Conservation (phyloP, 2,797 vertebrate genomes). For the Spinus pinus region DNA sequence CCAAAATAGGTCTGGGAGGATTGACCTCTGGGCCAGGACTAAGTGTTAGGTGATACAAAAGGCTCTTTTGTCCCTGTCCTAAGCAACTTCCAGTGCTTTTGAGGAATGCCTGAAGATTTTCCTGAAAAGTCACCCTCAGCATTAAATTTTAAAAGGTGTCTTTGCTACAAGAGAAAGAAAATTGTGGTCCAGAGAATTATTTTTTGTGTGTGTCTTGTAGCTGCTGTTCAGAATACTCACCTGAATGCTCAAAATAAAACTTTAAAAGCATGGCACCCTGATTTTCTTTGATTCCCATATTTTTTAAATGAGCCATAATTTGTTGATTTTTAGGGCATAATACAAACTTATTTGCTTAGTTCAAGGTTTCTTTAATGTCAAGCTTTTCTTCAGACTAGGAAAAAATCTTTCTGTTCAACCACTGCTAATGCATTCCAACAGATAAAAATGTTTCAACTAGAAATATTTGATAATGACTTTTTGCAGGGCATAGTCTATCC, state of each 20-base stretch:
- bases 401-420: background rate
- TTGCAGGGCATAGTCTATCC: slow-evolving; percentile 66
- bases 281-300: background rate
- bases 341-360: background rate
- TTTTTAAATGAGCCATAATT: background rate
- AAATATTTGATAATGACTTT: background rate
- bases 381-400: background rate
- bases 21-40: background rate
- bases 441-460: background rate
- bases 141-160: background rate
- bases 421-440: background rate
- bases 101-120: background rate
- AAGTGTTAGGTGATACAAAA: background rate
- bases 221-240: background rate
- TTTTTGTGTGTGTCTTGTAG: background rate
- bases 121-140: background rate
- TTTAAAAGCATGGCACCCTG: background rate
- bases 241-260: background rate
- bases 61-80: background rate
- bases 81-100: background rate
- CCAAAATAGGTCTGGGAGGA: background rate
- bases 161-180: background rate
- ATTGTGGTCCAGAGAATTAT: background rate
- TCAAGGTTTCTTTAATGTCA: background rate
- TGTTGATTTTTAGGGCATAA: slow-evolving; percentile 13